phyloP scores from a whole-genome alignment of 2,797 vertebrate species.

The Chelon auratus region DNA sequence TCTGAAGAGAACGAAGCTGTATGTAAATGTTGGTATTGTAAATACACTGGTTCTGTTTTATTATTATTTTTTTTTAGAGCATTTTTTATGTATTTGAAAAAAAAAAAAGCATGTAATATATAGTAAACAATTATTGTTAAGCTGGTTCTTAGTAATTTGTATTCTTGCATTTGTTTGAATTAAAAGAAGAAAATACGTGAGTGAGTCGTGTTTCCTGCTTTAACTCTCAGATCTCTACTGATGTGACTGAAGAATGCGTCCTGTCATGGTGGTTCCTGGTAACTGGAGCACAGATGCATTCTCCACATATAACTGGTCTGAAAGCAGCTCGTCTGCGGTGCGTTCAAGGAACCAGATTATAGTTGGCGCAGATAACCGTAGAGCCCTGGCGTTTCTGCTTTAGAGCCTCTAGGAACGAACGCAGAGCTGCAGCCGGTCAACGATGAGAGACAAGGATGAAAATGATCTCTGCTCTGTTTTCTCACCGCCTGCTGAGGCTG shows the following conservation, averaged over 20 bases:
- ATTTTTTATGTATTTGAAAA: conserved; percentile 78
- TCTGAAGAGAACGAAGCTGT: conserved; percentile 69
- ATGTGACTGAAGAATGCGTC: conserved; percentile 9
- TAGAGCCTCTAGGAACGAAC: conserved; percentile 1
- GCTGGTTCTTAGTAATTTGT: conserved; percentile 98
- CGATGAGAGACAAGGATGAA: conserved; percentile 37
- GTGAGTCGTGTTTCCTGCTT: background rate
- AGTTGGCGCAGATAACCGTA: conserved; percentile 18
- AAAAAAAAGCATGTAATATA: conserved; percentile 97
- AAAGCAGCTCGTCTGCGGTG: conserved; percentile 17
- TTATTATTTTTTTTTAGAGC: conserved; percentile 85
- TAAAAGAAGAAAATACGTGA: conserved; percentile 70
- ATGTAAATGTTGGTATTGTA: conserved; percentile 91
- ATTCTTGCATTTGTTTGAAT: conserved; percentile 87
- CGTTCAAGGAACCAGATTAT: conserved; percentile 32
- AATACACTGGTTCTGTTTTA: conserved; percentile 88
- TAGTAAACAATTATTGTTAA: conserved; percentile 91
- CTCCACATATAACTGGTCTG: conserved; percentile 27
- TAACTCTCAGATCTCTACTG: conserved; percentile 1
- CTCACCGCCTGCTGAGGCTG: conserved; percentile 29
- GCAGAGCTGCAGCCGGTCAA: conserved; percentile 30
- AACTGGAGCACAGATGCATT: conserved; percentile 24
- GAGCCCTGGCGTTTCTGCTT: background rate
- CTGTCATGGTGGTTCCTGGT: conserved; percentile 15
- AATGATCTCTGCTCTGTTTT: conserved; percentile 42